Base-by-base conservation (phyloP, 2,113 vertebrate species). In the Syrrhaptes paradoxus region DNA sequence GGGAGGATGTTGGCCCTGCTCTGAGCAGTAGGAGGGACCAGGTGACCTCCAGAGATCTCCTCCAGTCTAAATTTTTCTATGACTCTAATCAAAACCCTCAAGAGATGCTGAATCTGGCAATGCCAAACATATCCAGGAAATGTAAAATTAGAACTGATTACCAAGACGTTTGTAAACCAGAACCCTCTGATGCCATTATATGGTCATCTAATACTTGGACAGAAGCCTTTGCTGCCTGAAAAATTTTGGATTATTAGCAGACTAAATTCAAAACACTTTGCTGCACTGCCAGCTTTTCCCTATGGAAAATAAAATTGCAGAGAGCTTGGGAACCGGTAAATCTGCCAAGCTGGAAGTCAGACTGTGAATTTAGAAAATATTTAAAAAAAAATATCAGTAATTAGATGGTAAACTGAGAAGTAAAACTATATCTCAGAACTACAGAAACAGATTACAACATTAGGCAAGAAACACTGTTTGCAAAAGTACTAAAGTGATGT, bases 81-180 rank as follows among this genome's bases (percentile, higher is more conserved):
- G 70, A 67, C 34, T 83, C 75, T 90, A 86, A 92, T 95, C 78
- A 94, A 95, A 90, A 49, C n/a, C 68, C 85, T 93, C 79, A 41
- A 95, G 95, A 94, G 95, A 59, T 88, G 90, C 90, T 94, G 85
- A 90, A 89, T 67, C 75, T 93, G 85, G 82, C 18, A 4, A 38
- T 41, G 83, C 79, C 95, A 91, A 96, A 90, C 72, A 80, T 57
- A 83, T 65, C 79, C 93, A 95, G 95, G 92, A 96, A 96, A 93
- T 88, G 81, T 91, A 97, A 97, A 97, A 97, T 96, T 96, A 96
- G 95, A 97, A 95, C 66, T 94, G 78, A 95, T 94, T 95, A 91
- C 90, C 79, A 74, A 58, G 87, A 96, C 32, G 1, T 96, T 95
- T 95, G 89, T 87, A 88, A 95, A 96, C 61, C 95, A 95, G 89